Evolutionary conservation across 2,113 vertebrate genomes (phyloP).

Genomic region (Ptilorrhoa leucosticta): DNA sequence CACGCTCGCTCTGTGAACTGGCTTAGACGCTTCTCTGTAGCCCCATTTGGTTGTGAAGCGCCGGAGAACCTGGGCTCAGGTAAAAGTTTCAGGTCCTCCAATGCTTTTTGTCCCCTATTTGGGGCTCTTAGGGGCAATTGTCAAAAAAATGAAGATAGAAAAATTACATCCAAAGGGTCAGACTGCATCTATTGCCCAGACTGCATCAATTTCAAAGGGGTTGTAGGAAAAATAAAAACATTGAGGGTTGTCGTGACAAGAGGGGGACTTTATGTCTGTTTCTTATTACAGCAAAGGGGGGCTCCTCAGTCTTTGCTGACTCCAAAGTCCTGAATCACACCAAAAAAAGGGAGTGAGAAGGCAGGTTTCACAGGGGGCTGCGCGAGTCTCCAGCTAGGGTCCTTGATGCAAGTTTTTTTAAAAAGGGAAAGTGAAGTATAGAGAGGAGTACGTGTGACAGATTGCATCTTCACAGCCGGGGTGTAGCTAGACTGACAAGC

Average conservation of each 20-base stretch:
- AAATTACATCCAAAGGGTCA: conserved; percentile 80
- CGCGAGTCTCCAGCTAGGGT: conserved; percentile 81
- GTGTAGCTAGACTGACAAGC: conserved; percentile 39
- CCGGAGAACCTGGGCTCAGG: conserved; percentile 82
- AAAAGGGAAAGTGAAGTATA: conserved; percentile 29
- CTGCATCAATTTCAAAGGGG: conserved; percentile 78
- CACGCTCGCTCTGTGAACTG: conserved; percentile 85
- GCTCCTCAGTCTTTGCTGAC: conserved; percentile 82
- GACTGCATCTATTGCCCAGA: conserved; percentile 85
- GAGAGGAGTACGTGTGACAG: conserved; percentile 8
- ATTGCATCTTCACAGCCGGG: conserved; percentile 66
- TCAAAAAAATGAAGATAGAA: conserved; percentile 76
- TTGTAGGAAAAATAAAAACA: conserved; percentile 61
- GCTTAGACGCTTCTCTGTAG: conserved; percentile 85
- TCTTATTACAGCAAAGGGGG: conserved; percentile 92
- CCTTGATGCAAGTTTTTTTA: conserved; percentile 57
- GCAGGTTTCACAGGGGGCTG: conserved; percentile 85
- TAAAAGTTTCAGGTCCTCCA: conserved; percentile 85
- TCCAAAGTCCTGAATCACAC: conserved; percentile 84
- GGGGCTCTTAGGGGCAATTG: conserved; percentile 75
- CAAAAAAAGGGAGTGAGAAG: conserved; percentile 81
- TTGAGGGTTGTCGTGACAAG: conserved; percentile 52
- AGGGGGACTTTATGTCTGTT: conserved; percentile 87
- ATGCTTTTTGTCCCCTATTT: conserved; percentile 72
- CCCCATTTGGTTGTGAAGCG: conserved; percentile 82